Base-by-base conservation (phyloP, 1,140 invertebrate genomes). In the Drosophila lowei region DNA sequence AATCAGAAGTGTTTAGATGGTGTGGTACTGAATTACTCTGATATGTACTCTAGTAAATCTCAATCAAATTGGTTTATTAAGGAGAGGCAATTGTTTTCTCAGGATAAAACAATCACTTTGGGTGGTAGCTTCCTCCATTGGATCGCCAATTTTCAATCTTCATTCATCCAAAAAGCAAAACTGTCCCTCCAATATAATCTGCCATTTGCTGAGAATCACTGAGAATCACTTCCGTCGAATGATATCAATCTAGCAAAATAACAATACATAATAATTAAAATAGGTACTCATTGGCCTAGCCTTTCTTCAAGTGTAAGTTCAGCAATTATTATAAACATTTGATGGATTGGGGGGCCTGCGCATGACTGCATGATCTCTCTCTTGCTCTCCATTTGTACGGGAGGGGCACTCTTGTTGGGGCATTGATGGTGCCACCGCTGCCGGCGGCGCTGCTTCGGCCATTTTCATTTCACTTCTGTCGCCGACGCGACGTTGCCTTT, bases 391-490 rank as follows among this genome's bases (percentile, higher is more conserved):
- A 30, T 44, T 47, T 38, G 7, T 25, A 13, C 47, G 49, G 30
- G 55, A 34, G 56, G 23, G 48, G 42, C 44, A 42, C 59, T 60
- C 47, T 67, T 73, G 64, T 53, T 56, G 63, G 72, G 61, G 50
- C 55, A 49, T 76, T 67, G 76, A 79, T 53, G 56, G 61, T 60
- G 49, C 46, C 60, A 59, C 64, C 58, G 50, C 60, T 59, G 77
- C 61, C 72, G 72, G 78, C 67, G 43, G 67, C 77, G 72, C 67
- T 80, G 78, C 65, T 52, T 71, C 74, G 74, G 60, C 79, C 79
- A 83, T 83, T 83, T 83, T 83, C 73, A 81, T 77, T 81, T 77
- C 73, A 83, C 56, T 79, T 70, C 64, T 64, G 55, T 72, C 63
- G 76, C 76, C 70, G 57, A 62, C 71, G 57, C 38, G 43, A 50